Evolutionary conservation across 2,888 invertebrate genomes (phyloP).

Genomic region (Empis stercorea): DNA sequence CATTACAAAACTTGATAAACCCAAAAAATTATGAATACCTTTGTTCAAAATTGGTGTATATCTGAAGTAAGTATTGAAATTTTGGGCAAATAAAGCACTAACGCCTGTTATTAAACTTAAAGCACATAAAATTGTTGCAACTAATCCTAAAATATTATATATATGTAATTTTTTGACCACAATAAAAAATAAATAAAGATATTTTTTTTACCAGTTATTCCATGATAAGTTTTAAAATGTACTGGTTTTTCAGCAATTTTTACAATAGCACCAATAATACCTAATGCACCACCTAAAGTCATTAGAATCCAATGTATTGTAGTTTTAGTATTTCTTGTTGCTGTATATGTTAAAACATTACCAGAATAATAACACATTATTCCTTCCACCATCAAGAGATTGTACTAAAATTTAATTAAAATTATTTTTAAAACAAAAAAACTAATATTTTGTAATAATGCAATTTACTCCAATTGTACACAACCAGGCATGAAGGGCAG

Average conservation of each 20-base stretch:
- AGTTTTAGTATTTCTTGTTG: conserved; percentile 25
- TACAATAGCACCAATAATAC: conserved; percentile 25
- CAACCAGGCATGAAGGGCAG: conserved; percentile 30
- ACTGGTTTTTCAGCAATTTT: conserved; percentile 22
- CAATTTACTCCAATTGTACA: conserved; percentile 27
- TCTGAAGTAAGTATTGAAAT: conserved; percentile 16
- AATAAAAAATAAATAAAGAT: neutral
- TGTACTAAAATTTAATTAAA: conserved; percentile 22
- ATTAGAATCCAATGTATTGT: conserved; percentile 31
- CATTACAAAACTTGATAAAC: conserved; percentile 24
- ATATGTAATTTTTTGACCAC: conserved; percentile 1
- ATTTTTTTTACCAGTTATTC: conserved; percentile 9
- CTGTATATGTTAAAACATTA: conserved; percentile 24
- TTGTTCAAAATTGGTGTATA: conserved; percentile 27
- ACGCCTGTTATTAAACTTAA: conserved; percentile 26
- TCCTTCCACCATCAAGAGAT: conserved; percentile 30
- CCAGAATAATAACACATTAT: conserved; percentile 28
- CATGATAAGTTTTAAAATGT: conserved; percentile 27
- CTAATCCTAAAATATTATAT: conserved; percentile 21
- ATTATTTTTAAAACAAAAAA: no score
- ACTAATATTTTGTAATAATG: neutral
- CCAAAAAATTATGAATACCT: conserved; percentile 26
- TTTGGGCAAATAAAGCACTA: conserved; percentile 23
- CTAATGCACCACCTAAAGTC: conserved; percentile 25
- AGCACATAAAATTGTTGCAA: conserved; percentile 26